Evolutionary conservation across 2,113 vertebrate genomes (phyloP).

Genomic region (Bostrychus sinensis): DNA sequence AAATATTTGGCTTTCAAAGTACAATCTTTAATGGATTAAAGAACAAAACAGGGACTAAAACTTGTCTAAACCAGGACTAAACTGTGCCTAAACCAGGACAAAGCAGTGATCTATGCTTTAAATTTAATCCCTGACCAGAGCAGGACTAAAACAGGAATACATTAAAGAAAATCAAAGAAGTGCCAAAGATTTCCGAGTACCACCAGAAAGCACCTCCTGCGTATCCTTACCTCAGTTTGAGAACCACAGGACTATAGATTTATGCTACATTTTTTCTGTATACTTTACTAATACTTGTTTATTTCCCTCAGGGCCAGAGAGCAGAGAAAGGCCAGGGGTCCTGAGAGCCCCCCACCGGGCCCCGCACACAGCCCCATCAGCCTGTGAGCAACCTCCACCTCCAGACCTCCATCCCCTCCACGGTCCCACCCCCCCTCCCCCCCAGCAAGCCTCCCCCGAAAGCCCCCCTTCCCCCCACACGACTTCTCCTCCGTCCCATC

Average conservation of each 20-base stretch:
- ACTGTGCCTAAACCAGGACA: no score
- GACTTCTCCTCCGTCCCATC: background rate
- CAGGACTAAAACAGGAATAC: no score
- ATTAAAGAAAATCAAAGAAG: no score
- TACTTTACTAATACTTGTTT: conserved; percentile 62
- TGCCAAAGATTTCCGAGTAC: no score
- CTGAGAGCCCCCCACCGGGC: conserved; percentile 86
- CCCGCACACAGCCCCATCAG: conserved; percentile 88
- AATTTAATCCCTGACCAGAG: no score
- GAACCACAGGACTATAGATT: no score
- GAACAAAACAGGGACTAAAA: no score
- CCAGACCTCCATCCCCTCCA: conserved; percentile 8
- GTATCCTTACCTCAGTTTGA: background rate
- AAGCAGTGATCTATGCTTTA: no score
- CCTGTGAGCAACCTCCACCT: conserved; percentile 82
- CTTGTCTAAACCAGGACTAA: no score
- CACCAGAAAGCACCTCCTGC: no score
- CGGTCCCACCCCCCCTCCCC: conserved; percentile 5
- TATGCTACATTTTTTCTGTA: background rate
- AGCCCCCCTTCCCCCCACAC: conserved; percentile 7
- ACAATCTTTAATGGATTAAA: no score
- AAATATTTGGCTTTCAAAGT: no score
- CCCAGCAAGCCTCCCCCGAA: background rate
- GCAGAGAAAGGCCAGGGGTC: conserved; percentile 99
- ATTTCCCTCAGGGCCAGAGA: conserved; percentile 93